Percentiles rank a stretch among this genome's conserved stretches.
phyloP scores from a whole-genome alignment of 2,113 vertebrate genomes.

The Semicossyphus pulcher region DNA sequence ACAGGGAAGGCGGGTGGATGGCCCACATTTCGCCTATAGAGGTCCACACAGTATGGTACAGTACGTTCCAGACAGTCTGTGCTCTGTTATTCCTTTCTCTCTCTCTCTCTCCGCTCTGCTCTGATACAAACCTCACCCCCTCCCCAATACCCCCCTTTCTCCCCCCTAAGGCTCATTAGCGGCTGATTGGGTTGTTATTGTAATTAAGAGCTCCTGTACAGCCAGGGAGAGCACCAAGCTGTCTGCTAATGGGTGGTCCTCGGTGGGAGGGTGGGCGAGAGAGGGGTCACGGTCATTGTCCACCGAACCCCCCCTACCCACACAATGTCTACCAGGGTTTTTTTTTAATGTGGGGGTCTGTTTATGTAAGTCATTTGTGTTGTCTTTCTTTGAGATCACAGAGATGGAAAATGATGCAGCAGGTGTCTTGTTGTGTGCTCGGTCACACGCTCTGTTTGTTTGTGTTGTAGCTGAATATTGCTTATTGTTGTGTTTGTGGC shows the following conservation, averaged over 20 bases:
- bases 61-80: constrained; percentile 44
- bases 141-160: background rate
- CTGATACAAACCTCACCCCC: constrained; percentile 7
- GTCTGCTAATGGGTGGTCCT: constrained; percentile 72
- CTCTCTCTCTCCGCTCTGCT: constrained; percentile 35
- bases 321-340: background rate
- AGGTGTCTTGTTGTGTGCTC: constrained; percentile 7
- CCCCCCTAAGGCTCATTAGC: constrained; percentile 61
- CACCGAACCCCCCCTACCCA: constrained; percentile 4
- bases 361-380: constrained; percentile 2
- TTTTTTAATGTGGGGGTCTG: background rate
- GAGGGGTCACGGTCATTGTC: constrained; percentile 64
- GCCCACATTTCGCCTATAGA: constrained; percentile 70
- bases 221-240: constrained; percentile 60
- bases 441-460: background rate
- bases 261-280: constrained; percentile 42
- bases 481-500: constrained; percentile 16
- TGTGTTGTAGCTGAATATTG: background rate
- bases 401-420: constrained; percentile 10
- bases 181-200: constrained; percentile 75
- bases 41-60: constrained; percentile 60
- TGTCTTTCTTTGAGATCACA: background rate
- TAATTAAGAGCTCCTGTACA: constrained; percentile 70
- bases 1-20: constrained; percentile 57
- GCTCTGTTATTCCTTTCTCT: constrained; percentile 56